Base-by-base conservation (phyloP, 2,888 invertebrate species). In the Ormia ochracea region DNA sequence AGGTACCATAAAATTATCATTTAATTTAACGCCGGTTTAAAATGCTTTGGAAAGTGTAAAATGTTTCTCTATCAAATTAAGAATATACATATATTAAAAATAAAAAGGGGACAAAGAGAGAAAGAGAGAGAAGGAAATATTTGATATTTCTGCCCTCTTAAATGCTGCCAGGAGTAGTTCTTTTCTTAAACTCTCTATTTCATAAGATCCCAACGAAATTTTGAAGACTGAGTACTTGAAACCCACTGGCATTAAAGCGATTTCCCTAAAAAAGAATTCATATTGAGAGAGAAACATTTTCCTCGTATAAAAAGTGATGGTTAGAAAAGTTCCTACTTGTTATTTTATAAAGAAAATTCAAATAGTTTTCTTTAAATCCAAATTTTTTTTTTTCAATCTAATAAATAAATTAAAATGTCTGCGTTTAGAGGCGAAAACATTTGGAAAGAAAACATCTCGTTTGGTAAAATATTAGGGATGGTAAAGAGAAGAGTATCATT, bases 11-110 rank as follows among this genome's bases (percentile, higher is more conserved):
- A 96, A 96, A 85, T 94, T 96, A 87, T 96, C 97, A 90, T 96
- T 98, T 89, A 96, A 95, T 89, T 93, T 98, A 85, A 97, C 96
- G 89, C 98, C 98, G 87, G 96, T 97, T 92, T 96, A 94, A 91
- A 59, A 7, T 41, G 31, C 2, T 50, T 12, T 41, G 23, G 12
- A 21, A 48, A 36, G 12, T 23, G n/a, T 12, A 21, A 50, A 61
- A 41, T 41, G 50, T 28, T 72, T 23, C 61, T 72, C 5, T 52
- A 54, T 54, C 31, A 61, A 43, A 7, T 4, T 5, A 4, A n/a
- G 12, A 45, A 50, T 43, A 38, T 23, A 12, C 36, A 28, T n/a
- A n/a, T n/a, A n/a, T n/a, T n/a, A n/a, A n/a, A n/a, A n/a, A n/a
- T n/a, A n/a, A n/a, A n/a, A n/a, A n/a, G n/a, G n/a, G n/a, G n/a